These are phyloP conservation scores for Chaetura pelagica DNA, from an alignment of 2,113 vertebrate species.

Conservation along the genomic window DNA sequence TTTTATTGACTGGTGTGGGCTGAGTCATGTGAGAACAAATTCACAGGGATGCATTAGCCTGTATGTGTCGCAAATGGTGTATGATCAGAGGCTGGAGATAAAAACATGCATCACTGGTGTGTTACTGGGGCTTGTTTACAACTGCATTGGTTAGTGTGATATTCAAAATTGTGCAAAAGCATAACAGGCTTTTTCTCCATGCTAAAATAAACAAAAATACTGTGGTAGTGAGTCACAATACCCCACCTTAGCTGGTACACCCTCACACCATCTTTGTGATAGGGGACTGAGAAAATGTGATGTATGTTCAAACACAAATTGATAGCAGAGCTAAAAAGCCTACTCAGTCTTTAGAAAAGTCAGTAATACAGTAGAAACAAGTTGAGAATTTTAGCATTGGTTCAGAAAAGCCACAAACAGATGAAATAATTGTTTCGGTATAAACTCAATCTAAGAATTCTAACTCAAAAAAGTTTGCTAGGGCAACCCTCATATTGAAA, in stretches of 20 bases:
- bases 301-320: not conserved
- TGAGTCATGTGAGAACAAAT: not conserved
- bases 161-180: not conserved
- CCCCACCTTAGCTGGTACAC: not conserved
- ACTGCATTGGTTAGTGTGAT: not conserved
- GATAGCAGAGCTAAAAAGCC: not conserved
- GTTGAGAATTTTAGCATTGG: not conserved
- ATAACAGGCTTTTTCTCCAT: not conserved
- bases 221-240: not conserved
- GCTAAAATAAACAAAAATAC: not conserved
- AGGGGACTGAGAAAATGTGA: not conserved
- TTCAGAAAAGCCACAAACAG: not conserved
- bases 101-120: rapidly evolving
- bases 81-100: not conserved
- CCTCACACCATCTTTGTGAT: rapidly evolving
- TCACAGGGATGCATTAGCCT: not conserved
- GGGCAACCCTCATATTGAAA: not conserved
- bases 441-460: not conserved
- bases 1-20: not conserved
- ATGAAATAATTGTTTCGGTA: not conserved
- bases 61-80: not conserved
- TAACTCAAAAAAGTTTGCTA: not conserved
- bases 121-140: not conserved
- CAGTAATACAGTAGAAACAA: not conserved
- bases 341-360: not conserved